phyloP scores from a whole-genome alignment of 1,140 invertebrate genomes.

The Magallana gigas region DNA sequence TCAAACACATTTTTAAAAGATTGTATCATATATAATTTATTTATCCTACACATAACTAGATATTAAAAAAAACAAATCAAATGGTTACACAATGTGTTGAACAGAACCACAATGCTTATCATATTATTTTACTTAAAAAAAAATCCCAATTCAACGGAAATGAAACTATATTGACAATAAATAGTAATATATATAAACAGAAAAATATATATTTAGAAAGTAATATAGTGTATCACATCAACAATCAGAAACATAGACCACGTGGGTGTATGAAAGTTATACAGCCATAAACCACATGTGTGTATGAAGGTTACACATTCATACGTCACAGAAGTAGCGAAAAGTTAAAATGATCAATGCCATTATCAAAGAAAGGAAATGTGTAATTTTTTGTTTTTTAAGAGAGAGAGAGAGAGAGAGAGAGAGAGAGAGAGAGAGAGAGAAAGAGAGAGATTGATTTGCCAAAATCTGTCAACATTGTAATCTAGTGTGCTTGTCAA shows the following conservation, averaged over 20 bases:
- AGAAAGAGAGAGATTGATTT: too few species aligned
- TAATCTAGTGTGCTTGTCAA: too few species aligned
- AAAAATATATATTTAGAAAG: constrained; percentile 20
- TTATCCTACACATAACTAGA: constrained; percentile 32
- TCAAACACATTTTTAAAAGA: not conserved
- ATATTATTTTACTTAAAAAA: not conserved
- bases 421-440: too few species aligned
- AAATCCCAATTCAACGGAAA: not conserved
- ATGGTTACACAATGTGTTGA: constrained; percentile 31
- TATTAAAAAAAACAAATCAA: constrained; percentile 3
- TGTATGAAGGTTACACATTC: too few species aligned
- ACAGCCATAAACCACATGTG: too few species aligned
- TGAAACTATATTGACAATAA: not conserved
- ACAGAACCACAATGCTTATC: constrained; percentile 12
- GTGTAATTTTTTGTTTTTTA: too few species aligned
- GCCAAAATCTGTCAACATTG: too few species aligned
- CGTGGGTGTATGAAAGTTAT: not conserved
- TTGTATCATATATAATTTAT: constrained; percentile 32
- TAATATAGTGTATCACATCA: constrained; percentile 2
- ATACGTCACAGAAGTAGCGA: too few species aligned
- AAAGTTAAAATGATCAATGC: too few species aligned
- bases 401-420: too few species aligned
- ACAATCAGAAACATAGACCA: not conserved
- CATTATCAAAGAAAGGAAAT: too few species aligned
- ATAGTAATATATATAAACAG: constrained; percentile 8